phyloP scores from a whole-genome alignment of 2,797 vertebrate species.

The Gymnoscopelus braueri region DNA sequence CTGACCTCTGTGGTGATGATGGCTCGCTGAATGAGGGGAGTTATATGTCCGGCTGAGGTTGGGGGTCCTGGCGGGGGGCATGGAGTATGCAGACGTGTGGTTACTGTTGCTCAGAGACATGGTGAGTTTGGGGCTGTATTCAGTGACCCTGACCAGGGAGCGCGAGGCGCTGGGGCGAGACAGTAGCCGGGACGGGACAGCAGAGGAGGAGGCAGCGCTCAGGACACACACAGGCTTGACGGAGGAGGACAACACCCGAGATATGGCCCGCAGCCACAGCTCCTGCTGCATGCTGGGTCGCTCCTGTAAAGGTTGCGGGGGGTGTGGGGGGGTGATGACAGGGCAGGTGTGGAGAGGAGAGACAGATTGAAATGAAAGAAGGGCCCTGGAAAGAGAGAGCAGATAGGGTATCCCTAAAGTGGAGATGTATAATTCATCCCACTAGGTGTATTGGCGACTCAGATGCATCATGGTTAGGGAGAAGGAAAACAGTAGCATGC shows the following conservation, averaged over 20 bases:
- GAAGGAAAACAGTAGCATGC: constrained; percentile 16
- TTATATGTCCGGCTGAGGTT: constrained; percentile 4
- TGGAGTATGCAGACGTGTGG: constrained; percentile 19
- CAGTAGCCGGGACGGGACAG: background rate
- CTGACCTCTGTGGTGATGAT: constrained; percentile 61
- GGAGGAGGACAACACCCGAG: constrained; percentile 48
- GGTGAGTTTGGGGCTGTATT: constrained; percentile 18
- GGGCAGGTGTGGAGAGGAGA: constrained; percentile 46
- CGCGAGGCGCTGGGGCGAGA: background rate
- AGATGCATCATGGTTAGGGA: constrained; percentile 27
- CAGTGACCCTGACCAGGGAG: background rate
- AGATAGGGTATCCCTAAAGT: constrained; percentile 58
- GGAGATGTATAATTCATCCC: constrained; percentile 60
- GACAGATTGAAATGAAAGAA: constrained; percentile 50
- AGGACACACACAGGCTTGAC: constrained; percentile 49
- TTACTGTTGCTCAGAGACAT: constrained; percentile 34
- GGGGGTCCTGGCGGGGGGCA: constrained; percentile 29
- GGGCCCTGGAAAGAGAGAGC: constrained; percentile 34
- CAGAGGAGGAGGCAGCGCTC: constrained; percentile 34
- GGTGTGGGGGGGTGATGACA: constrained; percentile 1
- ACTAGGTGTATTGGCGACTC: constrained; percentile 24
- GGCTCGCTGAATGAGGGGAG: constrained; percentile 38
- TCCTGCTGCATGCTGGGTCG: constrained; percentile 69
- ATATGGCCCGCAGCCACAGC: constrained; percentile 58
- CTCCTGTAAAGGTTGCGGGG: constrained; percentile 17